Base-by-base conservation (phyloP, 2,113 vertebrate genomes). In the Erythrolamprus reginae region DNA sequence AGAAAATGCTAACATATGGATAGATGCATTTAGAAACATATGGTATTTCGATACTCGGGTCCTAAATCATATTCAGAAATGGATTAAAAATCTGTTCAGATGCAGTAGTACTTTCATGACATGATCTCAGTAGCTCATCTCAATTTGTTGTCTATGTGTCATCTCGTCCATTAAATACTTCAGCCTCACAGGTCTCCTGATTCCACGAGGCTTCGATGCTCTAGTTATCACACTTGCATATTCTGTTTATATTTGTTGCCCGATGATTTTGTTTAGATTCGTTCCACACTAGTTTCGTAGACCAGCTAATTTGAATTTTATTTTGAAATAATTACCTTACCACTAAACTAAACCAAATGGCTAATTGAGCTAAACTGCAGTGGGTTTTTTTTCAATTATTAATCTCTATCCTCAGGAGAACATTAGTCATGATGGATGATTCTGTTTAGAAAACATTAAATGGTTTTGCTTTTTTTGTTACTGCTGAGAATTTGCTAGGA, bases 381-480 rank as follows among this genome's bases (percentile, higher is more conserved):
- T 23, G 28, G 4, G 1, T 65, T 17, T 65, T 87, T 77, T 84
- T 51, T 26, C 24, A 47, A 51, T 52, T 0, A 0, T 26, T 38
- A 83, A 56, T 50, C 33, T 45, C 0, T 0, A 7, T 42, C 28
- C 1, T 1, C 87, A 91, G 47, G 50, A 45, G 12, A 24, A 70
- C 52, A 38, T 38, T 53, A 86, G 33, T 53, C 52, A 92, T 93
- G 53, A 85, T 0, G 53, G 90, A n/a, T 58, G 92, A 15, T 89
- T 91, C 51, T n/a, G 0, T 91, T 88, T 93, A 93, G 90, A 92
- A 52, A 85, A 56, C 19, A 83, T 33, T 89, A 28, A 42, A 92
- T 28, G 3, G 65, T 77, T 92, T 87, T 55, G 56, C 42, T 93
- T 93, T 89, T 89, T 17, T 21, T 42, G 7, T 77, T 42, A 42